Evolutionary conservation across 2,888 invertebrate genomes (phyloP).

Genomic region (Caenorhabditis plicata): DNA sequence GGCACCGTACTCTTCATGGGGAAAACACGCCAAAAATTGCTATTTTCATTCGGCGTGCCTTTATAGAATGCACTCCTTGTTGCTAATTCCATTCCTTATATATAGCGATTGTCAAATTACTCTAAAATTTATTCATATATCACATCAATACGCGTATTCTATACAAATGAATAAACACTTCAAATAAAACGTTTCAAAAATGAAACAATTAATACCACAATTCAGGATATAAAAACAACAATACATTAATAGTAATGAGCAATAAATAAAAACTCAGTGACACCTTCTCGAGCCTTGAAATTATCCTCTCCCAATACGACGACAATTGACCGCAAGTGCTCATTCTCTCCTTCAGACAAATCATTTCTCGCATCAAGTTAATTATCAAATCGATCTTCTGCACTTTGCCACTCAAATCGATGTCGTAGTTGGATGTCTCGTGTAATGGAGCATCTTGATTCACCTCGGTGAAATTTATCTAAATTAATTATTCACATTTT

Average conservation of each 20-base stretch:
- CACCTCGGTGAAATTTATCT: constrained; percentile 61
- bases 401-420: constrained; percentile 21
- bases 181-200: not conserved
- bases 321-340: constrained; percentile 28
- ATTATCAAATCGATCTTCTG: constrained; percentile 38
- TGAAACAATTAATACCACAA: constrained; percentile 52
- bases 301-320: constrained; percentile 60
- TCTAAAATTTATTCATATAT: too few relatives aligned
- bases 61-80: too few relatives aligned
- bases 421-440: constrained; percentile 32
- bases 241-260: constrained; percentile 55
- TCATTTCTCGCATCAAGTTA: constrained; percentile 34
- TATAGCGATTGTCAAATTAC: too few relatives aligned
- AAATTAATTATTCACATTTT: constrained; percentile 12
- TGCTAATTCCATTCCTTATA: too few relatives aligned
- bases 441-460: constrained; percentile 51
- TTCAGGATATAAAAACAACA: constrained; percentile 59
- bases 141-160: too few relatives aligned
- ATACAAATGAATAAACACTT: constrained; percentile 1
- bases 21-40: too few relatives aligned
- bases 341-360: constrained; percentile 30
- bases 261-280: constrained; percentile 57
- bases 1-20: too few relatives aligned
- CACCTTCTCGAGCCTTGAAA: constrained; percentile 51
- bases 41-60: too few relatives aligned